These are phyloP conservation scores for Dicrostonyx torquatus DNA, from an alignment of 2,797 vertebrate species.

Conservation along the genomic window DNA sequence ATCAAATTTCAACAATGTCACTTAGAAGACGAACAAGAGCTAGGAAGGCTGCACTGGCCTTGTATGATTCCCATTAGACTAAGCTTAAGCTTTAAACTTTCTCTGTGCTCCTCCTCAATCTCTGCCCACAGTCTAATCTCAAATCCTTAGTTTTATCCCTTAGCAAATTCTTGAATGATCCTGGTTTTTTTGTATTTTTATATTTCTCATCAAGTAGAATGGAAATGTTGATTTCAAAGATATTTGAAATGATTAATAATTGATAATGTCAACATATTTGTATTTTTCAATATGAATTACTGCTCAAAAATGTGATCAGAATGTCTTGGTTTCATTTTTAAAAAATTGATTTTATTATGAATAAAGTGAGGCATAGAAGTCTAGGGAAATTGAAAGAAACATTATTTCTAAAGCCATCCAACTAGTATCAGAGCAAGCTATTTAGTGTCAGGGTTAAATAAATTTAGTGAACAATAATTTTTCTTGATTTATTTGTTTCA, in stretches of 20 bases:
- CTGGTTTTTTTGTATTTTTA: not conserved
- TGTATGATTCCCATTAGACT: not conserved
- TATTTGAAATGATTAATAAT: not conserved
- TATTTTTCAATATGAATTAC: not conserved
- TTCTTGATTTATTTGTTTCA: not conserved
- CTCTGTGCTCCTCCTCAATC: not conserved
- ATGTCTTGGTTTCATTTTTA: slow-evolving; percentile 4
- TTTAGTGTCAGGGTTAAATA: not conserved
- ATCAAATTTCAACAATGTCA: not conserved
- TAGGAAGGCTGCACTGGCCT: fast-evolving
- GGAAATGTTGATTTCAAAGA: not conserved
- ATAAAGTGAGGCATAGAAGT: not conserved
- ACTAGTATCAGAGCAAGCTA: not conserved
- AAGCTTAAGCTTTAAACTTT: not conserved
- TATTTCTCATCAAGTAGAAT: not conserved
- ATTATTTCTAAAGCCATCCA: not conserved
- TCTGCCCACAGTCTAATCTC: not conserved
- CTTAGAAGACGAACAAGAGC: not conserved
- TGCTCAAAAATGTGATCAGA: not conserved
- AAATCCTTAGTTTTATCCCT: not conserved
- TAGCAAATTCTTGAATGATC: not conserved
- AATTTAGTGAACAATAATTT: not conserved
- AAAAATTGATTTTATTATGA: not conserved
- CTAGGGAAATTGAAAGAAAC: slow-evolving; percentile 22
- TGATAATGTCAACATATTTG: slow-evolving; percentile 1